Evolutionary conservation across 2,888 invertebrate species (phyloP), one percentile per base, ranked within the genome.

Genomic region (Drosophila phalerata): DNA sequence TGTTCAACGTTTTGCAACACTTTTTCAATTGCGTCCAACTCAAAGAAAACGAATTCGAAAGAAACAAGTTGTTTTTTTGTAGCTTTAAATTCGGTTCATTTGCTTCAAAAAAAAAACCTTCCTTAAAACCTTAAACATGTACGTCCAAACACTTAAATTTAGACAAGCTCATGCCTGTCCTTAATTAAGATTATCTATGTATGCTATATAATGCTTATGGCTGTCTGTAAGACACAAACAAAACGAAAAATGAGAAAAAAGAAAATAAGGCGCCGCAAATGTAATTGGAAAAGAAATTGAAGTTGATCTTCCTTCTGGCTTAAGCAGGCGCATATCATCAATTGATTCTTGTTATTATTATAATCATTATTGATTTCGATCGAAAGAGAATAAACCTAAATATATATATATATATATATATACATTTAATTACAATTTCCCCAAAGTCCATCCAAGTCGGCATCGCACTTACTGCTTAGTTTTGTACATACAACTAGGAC

Each of bases 391-490:
- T 32, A 6, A 43, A 43, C 6, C 5, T 22, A 55, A 22, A 58
- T 28, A 61, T 19, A 45, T 5, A 22, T 34, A 13, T 42, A 42
- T 19, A 55, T 19, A 17, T 30, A 28, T 19, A 34, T 19, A 48
- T 60, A n/a, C n/a, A n/a, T n/a, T n/a, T n/a, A n/a, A n/a, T 34
- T 3, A 69, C 47, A 15, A 48, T n/a, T 60, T 42, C 40, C 49
- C 63, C 28, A 30, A 76, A 83, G 61, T 81, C 88, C 82, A 82
- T 82, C 88, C 81, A 85, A 69, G 55, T 69, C 76, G 76, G 79
- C 85, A 73, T 63, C 79, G 81, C 81, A 85, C 85, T 81, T 69
- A 75, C 63, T 56, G 69, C 52, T 73, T 82, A 81, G 82, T 87
- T 82, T 76, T 78, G 81, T 78, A 87, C 69, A 82, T 81, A 86